Conservation (phyloP, 2,888 invertebrate genomes). For the Bhutanitis thaidina region DNA sequence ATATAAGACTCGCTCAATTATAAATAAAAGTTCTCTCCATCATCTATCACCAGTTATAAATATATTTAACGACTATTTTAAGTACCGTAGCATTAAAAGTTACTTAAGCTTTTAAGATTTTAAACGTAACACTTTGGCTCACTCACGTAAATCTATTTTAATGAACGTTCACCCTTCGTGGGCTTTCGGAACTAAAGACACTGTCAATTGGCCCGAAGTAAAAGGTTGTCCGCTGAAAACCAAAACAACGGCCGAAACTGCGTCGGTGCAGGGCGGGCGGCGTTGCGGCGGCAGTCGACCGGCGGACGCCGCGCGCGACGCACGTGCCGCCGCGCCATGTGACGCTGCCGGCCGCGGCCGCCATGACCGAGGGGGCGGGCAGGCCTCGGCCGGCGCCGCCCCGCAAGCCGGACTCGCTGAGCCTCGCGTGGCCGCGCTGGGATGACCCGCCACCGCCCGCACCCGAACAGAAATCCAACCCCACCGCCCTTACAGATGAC, state of each 20-base stretch:
- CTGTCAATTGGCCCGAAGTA: slow-evolving; percentile 21
- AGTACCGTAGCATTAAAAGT: neutral
- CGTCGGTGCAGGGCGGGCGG: slow-evolving; percentile 33
- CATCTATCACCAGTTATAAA: neutral
- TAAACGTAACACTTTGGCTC: neutral
- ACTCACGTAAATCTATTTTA: slow-evolving; percentile 1
- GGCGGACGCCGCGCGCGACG: slow-evolving; percentile 46
- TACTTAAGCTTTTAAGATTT: neutral
- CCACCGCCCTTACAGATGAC: slow-evolving; percentile 49
- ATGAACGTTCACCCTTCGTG: neutral
- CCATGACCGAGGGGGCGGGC: slow-evolving; percentile 72
- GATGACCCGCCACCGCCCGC: slow-evolving; percentile 76
- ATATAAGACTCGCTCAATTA: neutral
- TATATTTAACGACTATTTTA: neutral
- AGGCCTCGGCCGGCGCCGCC: slow-evolving; percentile 75
- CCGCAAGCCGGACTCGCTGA: slow-evolving; percentile 69
- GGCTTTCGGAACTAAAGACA: slow-evolving; percentile 5
- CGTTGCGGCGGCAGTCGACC: slow-evolving; percentile 56
- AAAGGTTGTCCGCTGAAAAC: slow-evolving; percentile 23
- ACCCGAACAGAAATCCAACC: slow-evolving; percentile 46
- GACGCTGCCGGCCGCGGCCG: slow-evolving; percentile 51
- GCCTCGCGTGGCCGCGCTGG: slow-evolving; percentile 63
- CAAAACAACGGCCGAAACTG: slow-evolving; percentile 34
- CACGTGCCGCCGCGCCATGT: slow-evolving; percentile 45
- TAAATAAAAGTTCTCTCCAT: neutral